These are phyloP conservation scores for Falco cherrug DNA, from an alignment of 2,797 vertebrate species.

Conservation along the genomic window DNA sequence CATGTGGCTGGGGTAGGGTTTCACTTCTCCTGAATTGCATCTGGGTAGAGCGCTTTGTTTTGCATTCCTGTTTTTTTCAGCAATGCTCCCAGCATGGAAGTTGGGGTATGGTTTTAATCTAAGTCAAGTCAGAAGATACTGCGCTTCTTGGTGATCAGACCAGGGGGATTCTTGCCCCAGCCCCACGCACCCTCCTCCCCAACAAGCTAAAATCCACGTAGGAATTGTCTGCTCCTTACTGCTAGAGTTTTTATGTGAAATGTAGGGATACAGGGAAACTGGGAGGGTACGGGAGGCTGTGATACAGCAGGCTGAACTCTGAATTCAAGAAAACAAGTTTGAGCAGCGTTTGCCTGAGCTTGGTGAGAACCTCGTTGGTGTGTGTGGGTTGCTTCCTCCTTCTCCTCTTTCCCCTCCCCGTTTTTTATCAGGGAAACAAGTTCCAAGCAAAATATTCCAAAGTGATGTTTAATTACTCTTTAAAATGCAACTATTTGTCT, in stretches of 20 bases:
- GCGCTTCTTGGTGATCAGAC: not conserved
- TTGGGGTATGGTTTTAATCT: conserved; percentile 71
- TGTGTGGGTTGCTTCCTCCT: not conserved
- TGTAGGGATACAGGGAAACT: not conserved
- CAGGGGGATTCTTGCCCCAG: not conserved
- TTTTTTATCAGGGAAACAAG: conserved; percentile 43
- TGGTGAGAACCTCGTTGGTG: not conserved
- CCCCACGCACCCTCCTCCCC: not conserved
- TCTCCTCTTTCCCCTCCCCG: not conserved
- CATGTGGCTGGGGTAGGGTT: conserved; percentile 4
- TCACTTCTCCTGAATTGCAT: conserved; percentile 17
- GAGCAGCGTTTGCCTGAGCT: not conserved
- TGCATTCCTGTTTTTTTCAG: conserved; percentile 51
- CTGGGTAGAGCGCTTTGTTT: conserved; percentile 19
- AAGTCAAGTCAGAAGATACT: conserved; percentile 41
- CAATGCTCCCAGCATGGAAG: conserved; percentile 20
- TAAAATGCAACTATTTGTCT: conserved; percentile 66
- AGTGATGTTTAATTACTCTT: conserved; percentile 68
- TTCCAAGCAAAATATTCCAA: conserved; percentile 67
- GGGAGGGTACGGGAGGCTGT: not conserved
- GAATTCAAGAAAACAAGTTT: not conserved
- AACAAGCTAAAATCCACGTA: not conserved
- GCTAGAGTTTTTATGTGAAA: conserved; percentile 31
- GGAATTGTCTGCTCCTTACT: conserved; percentile 19
- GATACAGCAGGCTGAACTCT: not conserved